Percentiles rank a stretch among this genome's conserved stretches.
phyloP scores from a whole-genome alignment of 1,140 invertebrate species.

The Drosophila kanapiae region DNA sequence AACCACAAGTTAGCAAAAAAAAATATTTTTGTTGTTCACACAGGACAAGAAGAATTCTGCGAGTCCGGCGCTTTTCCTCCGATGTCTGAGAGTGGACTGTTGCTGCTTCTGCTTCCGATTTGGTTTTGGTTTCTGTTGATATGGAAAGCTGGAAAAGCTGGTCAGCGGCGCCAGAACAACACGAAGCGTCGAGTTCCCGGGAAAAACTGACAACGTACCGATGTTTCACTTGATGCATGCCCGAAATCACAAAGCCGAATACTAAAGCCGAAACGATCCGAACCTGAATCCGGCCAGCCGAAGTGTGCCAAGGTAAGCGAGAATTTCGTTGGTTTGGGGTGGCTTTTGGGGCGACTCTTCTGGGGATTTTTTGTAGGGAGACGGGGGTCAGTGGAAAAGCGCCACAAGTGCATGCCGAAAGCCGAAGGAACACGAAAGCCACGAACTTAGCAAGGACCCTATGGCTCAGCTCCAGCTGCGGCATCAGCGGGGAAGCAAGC shows the following conservation, averaged over 20 bases:
- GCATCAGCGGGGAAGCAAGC: not conserved
- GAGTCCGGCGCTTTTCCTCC: constrained; percentile 7
- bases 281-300: constrained; percentile 19
- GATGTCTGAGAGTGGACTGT: constrained; percentile 9
- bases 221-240: constrained; percentile 84
- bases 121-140: constrained; percentile 9
- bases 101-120: not conserved
- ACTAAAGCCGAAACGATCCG: constrained; percentile 21
- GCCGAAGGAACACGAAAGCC: constrained; percentile 10
- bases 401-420: constrained; percentile 71
- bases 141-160: not conserved
- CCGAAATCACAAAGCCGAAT: constrained; percentile 21
- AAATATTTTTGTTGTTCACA: constrained; percentile 5
- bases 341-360: not conserved
- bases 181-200: constrained; percentile 80
- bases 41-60: constrained; percentile 13
- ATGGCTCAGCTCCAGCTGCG: not conserved
- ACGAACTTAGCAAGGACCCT: not conserved
- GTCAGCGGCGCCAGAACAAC: constrained; percentile 43
- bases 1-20: constrained; percentile 20
- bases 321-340: constrained; percentile 1
- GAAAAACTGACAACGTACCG: constrained; percentile 74
- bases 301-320: constrained; percentile 32
- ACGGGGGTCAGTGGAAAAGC: constrained; percentile 13
- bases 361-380: not conserved